Conservation (phyloP, 2,113 vertebrate species). For the Psammodynastes pulverulentus region DNA sequence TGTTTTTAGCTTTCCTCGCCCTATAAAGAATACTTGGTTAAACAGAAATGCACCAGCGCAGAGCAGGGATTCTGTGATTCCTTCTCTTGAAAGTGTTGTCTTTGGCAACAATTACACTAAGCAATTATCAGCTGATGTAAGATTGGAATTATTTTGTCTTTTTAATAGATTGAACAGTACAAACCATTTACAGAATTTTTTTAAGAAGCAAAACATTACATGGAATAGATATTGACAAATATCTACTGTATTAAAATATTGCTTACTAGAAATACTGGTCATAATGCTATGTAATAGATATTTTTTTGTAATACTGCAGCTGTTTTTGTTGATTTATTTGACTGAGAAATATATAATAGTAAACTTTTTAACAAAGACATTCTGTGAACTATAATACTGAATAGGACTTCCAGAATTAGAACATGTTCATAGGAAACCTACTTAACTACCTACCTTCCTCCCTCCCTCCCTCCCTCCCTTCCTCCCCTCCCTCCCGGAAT, state of each 20-base stretch:
- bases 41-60: slow-evolving; percentile 94
- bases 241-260: background rate
- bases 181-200: background rate
- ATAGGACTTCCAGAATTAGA: background rate
- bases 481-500: too few species aligned
- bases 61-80: slow-evolving; percentile 90
- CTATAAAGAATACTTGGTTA: slow-evolving; percentile 93
- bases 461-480: rapidly evolving
- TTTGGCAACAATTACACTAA: slow-evolving; percentile 92
- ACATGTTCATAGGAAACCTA: background rate
- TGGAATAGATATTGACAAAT: slow-evolving; percentile 12
- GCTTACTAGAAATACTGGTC: background rate
- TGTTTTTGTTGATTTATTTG: background rate
- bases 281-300: background rate
- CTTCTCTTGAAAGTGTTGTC: slow-evolving; percentile 91
- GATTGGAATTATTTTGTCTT: slow-evolving; percentile 45
- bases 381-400: background rate
- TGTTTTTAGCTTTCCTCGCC: slow-evolving; percentile 87
- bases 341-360: background rate
- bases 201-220: background rate
- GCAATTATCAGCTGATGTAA: slow-evolving; percentile 93
- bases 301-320: background rate
- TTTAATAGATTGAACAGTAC: slow-evolving; percentile 5
- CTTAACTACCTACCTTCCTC: rapidly evolving
- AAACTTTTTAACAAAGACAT: background rate